Conservation (phyloP, 2,797 vertebrate genomes). For the Florisuga fusca region DNA sequence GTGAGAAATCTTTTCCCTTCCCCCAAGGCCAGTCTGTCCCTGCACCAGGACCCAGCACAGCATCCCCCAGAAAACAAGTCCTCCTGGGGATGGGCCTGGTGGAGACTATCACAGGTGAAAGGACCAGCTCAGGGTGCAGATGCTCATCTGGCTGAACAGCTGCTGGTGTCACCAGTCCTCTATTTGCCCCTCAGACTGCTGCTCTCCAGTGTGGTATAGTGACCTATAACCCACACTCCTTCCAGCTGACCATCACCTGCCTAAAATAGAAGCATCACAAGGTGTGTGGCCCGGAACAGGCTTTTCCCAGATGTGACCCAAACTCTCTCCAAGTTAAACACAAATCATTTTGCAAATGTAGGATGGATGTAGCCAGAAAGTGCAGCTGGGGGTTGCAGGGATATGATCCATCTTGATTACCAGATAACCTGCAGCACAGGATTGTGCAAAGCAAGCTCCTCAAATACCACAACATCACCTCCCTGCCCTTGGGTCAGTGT, state of each 20-base stretch:
- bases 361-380: background rate
- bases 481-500: background rate
- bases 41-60: rapidly evolving
- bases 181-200: background rate
- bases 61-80: too few relatives aligned
- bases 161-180: background rate
- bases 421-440: background rate
- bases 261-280: background rate
- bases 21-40: background rate
- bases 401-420: background rate
- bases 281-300: background rate
- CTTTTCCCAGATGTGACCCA: background rate
- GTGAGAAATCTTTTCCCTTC: background rate
- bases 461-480: background rate
- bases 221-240: background rate
- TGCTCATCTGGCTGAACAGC: background rate
- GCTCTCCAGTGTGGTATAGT: background rate
- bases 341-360: background rate
- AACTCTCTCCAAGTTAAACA: background rate
- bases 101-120: background rate
- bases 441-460: background rate
- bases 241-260: background rate
- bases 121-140: background rate
- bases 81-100: background rate
- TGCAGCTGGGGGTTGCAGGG: background rate